phyloP scores from a whole-genome alignment of 2,113 vertebrate species.

The Dryoscopus gambensis region DNA sequence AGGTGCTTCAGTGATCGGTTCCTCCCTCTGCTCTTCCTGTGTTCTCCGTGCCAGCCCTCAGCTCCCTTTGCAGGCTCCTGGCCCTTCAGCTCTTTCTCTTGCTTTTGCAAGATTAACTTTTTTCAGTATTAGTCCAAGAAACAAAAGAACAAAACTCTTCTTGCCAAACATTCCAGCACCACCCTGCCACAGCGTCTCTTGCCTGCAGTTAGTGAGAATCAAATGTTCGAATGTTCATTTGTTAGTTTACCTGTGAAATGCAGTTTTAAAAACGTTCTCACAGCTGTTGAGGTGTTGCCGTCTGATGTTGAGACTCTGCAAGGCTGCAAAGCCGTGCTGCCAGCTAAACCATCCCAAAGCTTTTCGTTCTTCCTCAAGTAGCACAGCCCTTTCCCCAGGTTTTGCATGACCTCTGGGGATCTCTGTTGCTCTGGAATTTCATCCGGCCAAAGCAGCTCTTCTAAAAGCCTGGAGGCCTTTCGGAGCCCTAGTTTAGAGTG shows the following conservation, averaged over 20 bases:
- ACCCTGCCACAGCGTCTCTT: neutral
- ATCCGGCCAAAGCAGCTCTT: rapidly evolving
- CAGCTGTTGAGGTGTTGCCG: neutral
- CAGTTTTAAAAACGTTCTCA: neutral
- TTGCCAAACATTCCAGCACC: neutral
- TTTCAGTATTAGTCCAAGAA: neutral
- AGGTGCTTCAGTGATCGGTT: rapidly evolving
- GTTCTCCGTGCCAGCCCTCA: neutral
- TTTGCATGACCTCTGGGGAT: neutral
- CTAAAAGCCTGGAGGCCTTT: neutral
- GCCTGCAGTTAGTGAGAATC: neutral
- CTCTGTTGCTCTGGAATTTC: neutral
- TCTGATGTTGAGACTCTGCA: neutral
- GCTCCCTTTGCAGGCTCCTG: neutral
- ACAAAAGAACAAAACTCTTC: neutral
- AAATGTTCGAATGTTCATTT: neutral
- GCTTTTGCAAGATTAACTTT: neutral
- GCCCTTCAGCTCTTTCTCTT: neutral
- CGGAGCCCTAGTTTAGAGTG: neutral
- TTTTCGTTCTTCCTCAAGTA: neutral
- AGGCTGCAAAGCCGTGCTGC: neutral
- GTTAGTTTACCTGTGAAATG: neutral
- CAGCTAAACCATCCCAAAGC: neutral
- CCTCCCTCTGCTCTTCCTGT: neutral
- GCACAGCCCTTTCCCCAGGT: neutral